Base-by-base conservation (phyloP, 2,113 vertebrate genomes). In the Cyprinodon tularosa region DNA sequence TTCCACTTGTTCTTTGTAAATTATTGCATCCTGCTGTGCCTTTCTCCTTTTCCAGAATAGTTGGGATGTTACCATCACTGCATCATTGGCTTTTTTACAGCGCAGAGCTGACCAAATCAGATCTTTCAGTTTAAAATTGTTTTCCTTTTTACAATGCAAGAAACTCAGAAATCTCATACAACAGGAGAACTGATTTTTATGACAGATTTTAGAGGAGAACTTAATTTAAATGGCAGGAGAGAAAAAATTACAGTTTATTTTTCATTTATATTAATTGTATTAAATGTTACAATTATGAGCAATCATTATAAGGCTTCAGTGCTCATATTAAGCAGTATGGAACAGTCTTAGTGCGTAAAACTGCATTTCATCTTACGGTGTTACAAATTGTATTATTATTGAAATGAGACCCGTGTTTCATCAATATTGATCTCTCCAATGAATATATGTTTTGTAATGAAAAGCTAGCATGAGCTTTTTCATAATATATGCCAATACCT, bases 331-430 rank as follows among this genome's bases (percentile, higher is more conserved):
- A 64, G 59, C 47, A 66, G 84, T 78, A 72, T 82, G 84, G 63
- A 36, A 68, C 72, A 53, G 66, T 62, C 82, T 61, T 37, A 84
- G 73, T 59, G 82, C 82, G 72, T 81, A 72, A 68, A 80, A 73
- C 74, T 29, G 64, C 45, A 60, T 81, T 84, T 92, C 89, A 93
- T 92, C 90, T 86, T 82, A 68, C 73, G 74, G 87, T 70, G 61
- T 92, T 85, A 88, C 88, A 81, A 91, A 92, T 90, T 74, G 59
- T 76, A 89, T 90, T 90, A 92, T 75, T 88, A 91, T 74, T 71
- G 64, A 89, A 90, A 75, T 83, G 75, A 78, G 85, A 57, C 47
- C 81, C 78, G 47, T 72, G 70, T 78, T 80, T 63, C 86, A 88
- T 88, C 84, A 87, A 84, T 84, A 90, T 84, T 89, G 68, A 86